These are phyloP conservation scores for Fopius arisanus DNA, from an alignment of 1,140 invertebrate species.

Conservation along the genomic window DNA sequence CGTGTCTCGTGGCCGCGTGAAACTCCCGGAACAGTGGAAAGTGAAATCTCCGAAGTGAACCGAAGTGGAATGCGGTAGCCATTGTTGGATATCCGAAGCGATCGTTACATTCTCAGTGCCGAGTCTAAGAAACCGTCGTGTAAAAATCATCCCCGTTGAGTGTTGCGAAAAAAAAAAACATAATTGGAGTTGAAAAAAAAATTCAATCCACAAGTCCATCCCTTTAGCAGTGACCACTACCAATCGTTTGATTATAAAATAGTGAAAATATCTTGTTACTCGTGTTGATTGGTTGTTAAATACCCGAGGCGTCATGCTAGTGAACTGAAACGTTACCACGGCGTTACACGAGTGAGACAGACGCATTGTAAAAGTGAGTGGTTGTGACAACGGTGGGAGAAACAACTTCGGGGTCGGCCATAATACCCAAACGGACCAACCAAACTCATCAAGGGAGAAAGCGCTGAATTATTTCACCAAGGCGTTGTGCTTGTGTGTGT, in stretches of 20 bases:
- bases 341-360: background rate
- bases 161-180: too few relatives aligned
- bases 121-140: conserved; percentile 7
- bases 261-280: too few relatives aligned
- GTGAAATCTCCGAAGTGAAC: conserved; percentile 55
- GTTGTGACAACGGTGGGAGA: background rate
- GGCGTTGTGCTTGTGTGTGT: background rate
- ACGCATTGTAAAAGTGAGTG: background rate
- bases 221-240: too few relatives aligned
- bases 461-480: background rate
- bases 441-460: background rate
- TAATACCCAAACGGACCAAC: background rate
- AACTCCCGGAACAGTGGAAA: conserved; percentile 34
- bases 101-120: conserved; percentile 45
- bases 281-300: too few relatives aligned
- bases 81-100: conserved; percentile 60
- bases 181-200: too few relatives aligned
- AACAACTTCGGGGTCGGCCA: background rate
- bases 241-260: too few relatives aligned
- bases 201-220: too few relatives aligned
- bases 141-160: background rate
- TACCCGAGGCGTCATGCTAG: background rate
- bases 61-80: conserved; percentile 62
- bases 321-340: background rate
- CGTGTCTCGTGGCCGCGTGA: background rate